phyloP scores from a whole-genome alignment of 2,888 invertebrate species.

The Lampropteryx suffumata region DNA sequence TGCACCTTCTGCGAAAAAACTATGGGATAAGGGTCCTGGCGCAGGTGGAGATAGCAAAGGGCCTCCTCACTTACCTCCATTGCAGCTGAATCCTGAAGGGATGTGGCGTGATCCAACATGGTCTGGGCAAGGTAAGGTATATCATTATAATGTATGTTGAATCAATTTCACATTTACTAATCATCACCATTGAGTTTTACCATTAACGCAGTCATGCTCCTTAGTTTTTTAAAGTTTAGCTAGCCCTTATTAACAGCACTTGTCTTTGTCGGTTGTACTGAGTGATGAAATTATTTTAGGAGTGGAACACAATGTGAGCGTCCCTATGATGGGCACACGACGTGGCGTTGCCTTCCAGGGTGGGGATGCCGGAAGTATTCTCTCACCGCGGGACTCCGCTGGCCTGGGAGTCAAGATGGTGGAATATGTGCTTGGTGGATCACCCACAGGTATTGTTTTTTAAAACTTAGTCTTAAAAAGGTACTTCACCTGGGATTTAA shows the following conservation, averaged over 20 bases:
- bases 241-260: neutral
- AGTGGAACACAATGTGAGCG: conserved; percentile 76
- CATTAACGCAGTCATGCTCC: too few relatives aligned
- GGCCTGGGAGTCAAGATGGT: conserved; percentile 99
- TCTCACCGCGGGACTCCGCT: conserved; percentile 94
- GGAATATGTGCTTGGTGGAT: conserved; percentile 97
- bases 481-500: too few relatives aligned
- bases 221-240: too few relatives aligned
- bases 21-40: conserved; percentile 92
- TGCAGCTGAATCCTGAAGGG: conserved; percentile 87
- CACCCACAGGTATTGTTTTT: conserved; percentile 86
- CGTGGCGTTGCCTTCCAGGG: conserved; percentile 86
- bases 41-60: conserved; percentile 90
- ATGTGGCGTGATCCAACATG: conserved; percentile 97
- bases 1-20: conserved; percentile 96
- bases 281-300: too few relatives aligned
- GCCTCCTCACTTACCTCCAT: conserved; percentile 87
- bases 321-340: conserved; percentile 87
- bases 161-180: too few relatives aligned
- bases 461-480: too few relatives aligned
- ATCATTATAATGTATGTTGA: too few relatives aligned
- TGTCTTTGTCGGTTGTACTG: too few relatives aligned
- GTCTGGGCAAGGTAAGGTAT: conserved; percentile 92
- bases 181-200: too few relatives aligned
- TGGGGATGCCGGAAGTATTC: conserved; percentile 84